These are phyloP conservation scores for Gadopsis marmoratus DNA, from an alignment of 2,797 vertebrate species.

Conservation along the genomic window DNA sequence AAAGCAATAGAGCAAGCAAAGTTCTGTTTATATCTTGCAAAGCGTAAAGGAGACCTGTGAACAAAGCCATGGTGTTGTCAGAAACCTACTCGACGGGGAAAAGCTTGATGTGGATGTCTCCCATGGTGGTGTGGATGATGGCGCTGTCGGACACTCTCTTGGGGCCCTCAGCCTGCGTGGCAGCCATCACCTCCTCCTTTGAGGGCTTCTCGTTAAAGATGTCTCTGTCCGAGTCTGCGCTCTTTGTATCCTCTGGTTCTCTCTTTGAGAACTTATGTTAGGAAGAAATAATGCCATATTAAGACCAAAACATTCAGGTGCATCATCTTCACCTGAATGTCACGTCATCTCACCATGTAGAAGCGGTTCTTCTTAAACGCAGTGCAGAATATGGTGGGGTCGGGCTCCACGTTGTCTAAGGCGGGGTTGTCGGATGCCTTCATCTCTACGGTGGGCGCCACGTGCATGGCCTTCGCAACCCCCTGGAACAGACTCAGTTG, in stretches of 20 bases:
- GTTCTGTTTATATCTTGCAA: background rate
- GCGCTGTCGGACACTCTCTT: slow-evolving; percentile 98
- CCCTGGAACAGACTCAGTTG: slow-evolving; percentile 96
- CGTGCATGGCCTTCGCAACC: slow-evolving; percentile 89
- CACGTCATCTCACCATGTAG: slow-evolving; percentile 90
- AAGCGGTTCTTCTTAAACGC: slow-evolving; percentile 99
- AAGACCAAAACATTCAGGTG: too few relatives aligned
- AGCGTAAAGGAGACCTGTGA: background rate
- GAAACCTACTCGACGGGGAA: slow-evolving; percentile 96
- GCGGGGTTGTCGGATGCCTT: slow-evolving; percentile 98
- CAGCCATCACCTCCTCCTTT: slow-evolving; percentile 99
- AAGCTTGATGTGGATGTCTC: slow-evolving; percentile 97
- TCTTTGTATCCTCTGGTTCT: slow-evolving; percentile 98
- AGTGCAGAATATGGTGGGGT: slow-evolving; percentile 96
- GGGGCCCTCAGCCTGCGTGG: slow-evolving; percentile 98
- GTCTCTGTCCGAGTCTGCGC: slow-evolving; percentile 97
- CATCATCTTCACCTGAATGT: background rate
- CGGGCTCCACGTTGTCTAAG: slow-evolving; percentile 90
- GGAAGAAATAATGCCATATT: background rate
- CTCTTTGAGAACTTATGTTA: slow-evolving; percentile 92
- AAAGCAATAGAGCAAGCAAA: background rate
- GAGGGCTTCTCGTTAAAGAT: slow-evolving; percentile 99
- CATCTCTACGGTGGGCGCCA: slow-evolving; percentile 96
- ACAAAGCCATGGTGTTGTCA: fast-evolving
- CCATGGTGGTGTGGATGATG: slow-evolving; percentile 99